Evolutionary conservation across 2,113 vertebrate species (phyloP).

Genomic region (Tachycineta bicolor): DNA sequence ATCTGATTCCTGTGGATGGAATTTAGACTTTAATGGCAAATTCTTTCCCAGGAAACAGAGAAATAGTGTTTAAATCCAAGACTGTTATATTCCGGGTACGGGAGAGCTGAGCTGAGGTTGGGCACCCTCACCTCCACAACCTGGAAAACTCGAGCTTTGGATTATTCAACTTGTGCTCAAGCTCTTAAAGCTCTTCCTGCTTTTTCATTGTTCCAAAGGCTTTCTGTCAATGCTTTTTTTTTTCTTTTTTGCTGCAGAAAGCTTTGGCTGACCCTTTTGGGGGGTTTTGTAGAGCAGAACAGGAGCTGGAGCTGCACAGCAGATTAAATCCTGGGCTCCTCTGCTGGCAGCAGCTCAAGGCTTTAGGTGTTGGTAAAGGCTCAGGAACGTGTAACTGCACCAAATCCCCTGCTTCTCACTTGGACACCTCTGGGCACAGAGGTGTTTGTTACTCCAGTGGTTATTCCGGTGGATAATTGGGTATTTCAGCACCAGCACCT

Average conservation of each 20-base stretch:
- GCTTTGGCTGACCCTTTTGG: background rate
- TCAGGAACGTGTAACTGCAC: background rate
- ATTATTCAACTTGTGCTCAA: background rate
- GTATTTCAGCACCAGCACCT: background rate
- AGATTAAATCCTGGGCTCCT: background rate
- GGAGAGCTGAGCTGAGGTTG: background rate
- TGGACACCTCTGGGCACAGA: background rate
- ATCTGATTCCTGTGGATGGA: background rate
- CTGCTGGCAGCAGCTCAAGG: background rate
- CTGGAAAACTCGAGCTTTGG: background rate
- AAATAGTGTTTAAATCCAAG: background rate
- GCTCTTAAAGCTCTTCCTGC: background rate
- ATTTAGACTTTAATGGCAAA: background rate
- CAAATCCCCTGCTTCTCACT: background rate
- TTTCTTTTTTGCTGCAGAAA: background rate
- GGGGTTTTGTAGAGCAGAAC: background rate
- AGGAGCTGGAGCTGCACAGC: background rate
- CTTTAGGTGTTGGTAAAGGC: background rate
- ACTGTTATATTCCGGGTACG: background rate
- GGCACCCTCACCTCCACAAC: background rate
- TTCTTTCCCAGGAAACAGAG: background rate
- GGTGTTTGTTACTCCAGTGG: background rate
- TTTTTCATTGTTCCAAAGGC: background rate
- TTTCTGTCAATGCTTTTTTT: background rate
- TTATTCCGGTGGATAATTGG: background rate